Evolutionary conservation across 2,113 vertebrate genomes (phyloP).

Genomic region (Mobula hypostoma): DNA sequence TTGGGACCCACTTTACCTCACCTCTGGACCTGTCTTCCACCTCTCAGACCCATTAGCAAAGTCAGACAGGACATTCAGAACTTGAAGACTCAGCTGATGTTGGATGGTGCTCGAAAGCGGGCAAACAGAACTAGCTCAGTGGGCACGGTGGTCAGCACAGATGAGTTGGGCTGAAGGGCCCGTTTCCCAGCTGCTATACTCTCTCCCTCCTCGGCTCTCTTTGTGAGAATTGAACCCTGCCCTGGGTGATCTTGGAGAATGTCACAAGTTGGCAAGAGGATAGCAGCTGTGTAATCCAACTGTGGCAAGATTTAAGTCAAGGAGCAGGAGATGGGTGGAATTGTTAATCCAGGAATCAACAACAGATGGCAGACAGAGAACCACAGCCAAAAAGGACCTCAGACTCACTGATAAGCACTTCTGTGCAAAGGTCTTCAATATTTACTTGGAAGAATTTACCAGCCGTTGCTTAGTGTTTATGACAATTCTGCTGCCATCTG

Average conservation of each 20-base stretch:
- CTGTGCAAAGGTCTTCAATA: constrained; percentile 22
- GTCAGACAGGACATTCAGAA: neutral
- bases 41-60: too few relatives aligned
- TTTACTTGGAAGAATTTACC: neutral
- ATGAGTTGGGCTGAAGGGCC: too few relatives aligned
- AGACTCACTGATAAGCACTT: constrained; percentile 20
- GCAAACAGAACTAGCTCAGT: too few relatives aligned
- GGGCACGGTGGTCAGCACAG: too few relatives aligned
- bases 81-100: neutral
- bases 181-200: too few relatives aligned
- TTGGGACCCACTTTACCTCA: neutral
- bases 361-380: neutral
- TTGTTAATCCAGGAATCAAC: neutral
- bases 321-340: neutral
- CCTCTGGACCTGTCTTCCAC: neutral
- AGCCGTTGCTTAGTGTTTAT: neutral
- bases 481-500: constrained; percentile 2
- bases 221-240: neutral
- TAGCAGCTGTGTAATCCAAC: neutral
- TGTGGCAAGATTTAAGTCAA: neutral
- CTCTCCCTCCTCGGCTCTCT: neutral
- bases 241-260: neutral
- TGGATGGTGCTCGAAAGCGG: too few relatives aligned
- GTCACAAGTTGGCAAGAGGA: neutral
- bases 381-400: neutral